These are phyloP conservation scores for Andrena trimmerana DNA, from an alignment of 2,888 invertebrate species.

Conservation along the genomic window DNA sequence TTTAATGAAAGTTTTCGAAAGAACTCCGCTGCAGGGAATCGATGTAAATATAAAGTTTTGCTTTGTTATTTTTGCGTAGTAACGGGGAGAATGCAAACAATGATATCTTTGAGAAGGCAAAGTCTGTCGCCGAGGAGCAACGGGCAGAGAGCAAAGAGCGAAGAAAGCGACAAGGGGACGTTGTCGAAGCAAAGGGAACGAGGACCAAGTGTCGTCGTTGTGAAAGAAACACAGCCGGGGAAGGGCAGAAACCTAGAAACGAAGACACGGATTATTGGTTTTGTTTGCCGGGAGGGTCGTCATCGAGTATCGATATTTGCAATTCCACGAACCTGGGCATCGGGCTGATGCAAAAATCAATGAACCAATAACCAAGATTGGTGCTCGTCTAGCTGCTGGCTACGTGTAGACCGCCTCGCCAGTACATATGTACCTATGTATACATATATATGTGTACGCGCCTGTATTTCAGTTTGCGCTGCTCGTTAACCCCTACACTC, in stretches of 20 bases:
- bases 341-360: conserved; percentile 76
- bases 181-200: background rate
- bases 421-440: no score
- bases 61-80: no score
- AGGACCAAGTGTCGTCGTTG: background rate
- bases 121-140: background rate
- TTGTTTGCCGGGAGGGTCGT: conserved; percentile 68
- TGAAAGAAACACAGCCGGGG: conserved; percentile 11
- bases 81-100: conserved; percentile 29
- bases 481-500: conserved; percentile 61
- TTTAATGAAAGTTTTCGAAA: background rate
- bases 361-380: conserved; percentile 76
- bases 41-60: background rate
- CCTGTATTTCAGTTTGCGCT: conserved; percentile 45
- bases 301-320: conserved; percentile 75
- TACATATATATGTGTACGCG: conserved; percentile 13
- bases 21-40: background rate
- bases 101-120: conserved; percentile 5
- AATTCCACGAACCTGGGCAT: conserved; percentile 68
- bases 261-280: conserved; percentile 71
- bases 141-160: no score
- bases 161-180: background rate
- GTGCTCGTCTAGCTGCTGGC: conserved; percentile 52
- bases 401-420: conserved; percentile 20
- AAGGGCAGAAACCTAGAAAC: conserved; percentile 14